phyloP scores from a whole-genome alignment of 2,113 vertebrate genomes.

The Etheostoma cragini region DNA sequence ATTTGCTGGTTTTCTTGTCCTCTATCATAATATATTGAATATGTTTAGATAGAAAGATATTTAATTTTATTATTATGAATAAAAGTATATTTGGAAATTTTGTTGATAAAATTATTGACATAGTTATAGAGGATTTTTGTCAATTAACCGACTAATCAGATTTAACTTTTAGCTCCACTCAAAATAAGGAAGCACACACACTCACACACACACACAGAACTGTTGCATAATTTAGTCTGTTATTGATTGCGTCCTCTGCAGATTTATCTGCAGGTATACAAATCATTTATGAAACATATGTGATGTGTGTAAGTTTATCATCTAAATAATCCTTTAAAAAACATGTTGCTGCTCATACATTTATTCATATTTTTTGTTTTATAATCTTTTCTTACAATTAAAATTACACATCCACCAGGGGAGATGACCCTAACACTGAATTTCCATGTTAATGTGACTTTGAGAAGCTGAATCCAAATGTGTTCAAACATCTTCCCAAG shows the following conservation, averaged over 20 bases:
- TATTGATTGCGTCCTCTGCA: conserved; percentile 73
- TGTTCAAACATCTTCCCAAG: background rate
- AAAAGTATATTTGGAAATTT: background rate
- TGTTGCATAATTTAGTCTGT: conserved; percentile 83
- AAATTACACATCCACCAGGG: background rate
- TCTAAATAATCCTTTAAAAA: background rate
- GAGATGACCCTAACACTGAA: background rate
- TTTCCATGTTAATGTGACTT: background rate
- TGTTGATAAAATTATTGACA: background rate
- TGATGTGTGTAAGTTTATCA: background rate
- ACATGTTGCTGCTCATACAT: background rate
- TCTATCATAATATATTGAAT: background rate
- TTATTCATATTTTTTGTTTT: background rate
- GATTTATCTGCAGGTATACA: conserved; percentile 44
- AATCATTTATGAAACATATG: conserved; percentile 23
- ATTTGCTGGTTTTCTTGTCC: background rate
- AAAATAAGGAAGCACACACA: background rate
- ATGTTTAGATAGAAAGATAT: background rate
- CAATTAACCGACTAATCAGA: too few species aligned
- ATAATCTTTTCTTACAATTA: background rate
- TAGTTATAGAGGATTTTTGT: too few species aligned
- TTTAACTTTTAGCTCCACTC: too few species aligned
- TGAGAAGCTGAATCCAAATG: background rate
- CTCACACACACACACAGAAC: conserved; percentile 46
- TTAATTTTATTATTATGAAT: background rate